Conservation (phyloP, 1,140 invertebrate genomes). For the Papilio helenus region DNA sequence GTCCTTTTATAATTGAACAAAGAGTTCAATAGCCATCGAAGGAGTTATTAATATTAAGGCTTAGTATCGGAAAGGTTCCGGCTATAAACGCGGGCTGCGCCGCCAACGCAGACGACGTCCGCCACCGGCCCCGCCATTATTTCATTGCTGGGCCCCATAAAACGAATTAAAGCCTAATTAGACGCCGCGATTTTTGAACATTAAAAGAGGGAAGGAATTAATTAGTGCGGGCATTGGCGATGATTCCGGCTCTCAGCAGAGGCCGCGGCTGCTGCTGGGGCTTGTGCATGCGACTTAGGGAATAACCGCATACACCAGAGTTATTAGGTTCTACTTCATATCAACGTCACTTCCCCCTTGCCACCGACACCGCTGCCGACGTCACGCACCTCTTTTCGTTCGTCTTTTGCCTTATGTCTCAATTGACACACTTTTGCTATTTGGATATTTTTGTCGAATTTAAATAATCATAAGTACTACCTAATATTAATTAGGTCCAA, state of each 20-base stretch:
- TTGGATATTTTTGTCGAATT: too few relatives aligned
- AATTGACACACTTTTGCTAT: too few relatives aligned
- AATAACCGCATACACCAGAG: neutral
- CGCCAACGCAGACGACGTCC: slow-evolving; percentile 29
- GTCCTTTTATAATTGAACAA: slow-evolving; percentile 1
- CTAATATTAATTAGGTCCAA: too few relatives aligned
- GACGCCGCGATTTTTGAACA: slow-evolving; percentile 81
- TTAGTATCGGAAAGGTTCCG: slow-evolving; percentile 16
- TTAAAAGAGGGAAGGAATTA: slow-evolving; percentile 81
- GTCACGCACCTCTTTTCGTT: too few relatives aligned
- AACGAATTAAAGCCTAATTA: slow-evolving; percentile 83
- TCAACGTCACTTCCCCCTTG: neutral
- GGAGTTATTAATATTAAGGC: slow-evolving; percentile 35
- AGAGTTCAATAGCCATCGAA: slow-evolving; percentile 25
- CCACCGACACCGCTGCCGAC: neutral
- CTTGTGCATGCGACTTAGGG: neutral
- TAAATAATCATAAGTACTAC: too few relatives aligned
- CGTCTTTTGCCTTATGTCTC: too few relatives aligned
- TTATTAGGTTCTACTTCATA: neutral
- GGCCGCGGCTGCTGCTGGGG: neutral
- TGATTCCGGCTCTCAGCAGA: slow-evolving; percentile 67
- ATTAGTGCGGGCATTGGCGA: slow-evolving; percentile 75
- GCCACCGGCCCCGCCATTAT: slow-evolving; percentile 66
- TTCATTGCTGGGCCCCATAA: slow-evolving; percentile 76
- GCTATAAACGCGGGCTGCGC: slow-evolving; percentile 66